Percentiles rank a stretch among this genome's conserved stretches.
These are phyloP conservation scores for Rallus crepitans DNA, from an alignment of 2,797 vertebrate genomes.

Conservation along the genomic window DNA sequence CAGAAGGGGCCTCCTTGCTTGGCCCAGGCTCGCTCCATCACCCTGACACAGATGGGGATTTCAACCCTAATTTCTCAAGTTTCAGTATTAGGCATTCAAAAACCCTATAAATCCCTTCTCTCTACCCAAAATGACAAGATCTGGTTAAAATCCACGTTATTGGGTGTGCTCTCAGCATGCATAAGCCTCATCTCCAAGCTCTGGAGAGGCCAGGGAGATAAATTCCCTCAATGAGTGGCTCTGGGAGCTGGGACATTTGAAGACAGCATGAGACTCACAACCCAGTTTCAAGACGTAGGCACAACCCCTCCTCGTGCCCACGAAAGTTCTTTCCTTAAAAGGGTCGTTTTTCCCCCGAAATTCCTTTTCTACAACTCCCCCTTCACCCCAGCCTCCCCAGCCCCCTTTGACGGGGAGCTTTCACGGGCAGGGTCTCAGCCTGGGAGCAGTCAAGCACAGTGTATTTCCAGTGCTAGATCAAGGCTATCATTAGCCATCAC, in stretches of 20 bases:
- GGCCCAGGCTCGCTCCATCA: not conserved
- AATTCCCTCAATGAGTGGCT: not conserved
- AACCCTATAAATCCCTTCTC: not conserved
- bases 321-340: not conserved
- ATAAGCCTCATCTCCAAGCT: not conserved
- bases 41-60: not conserved
- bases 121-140: not conserved
- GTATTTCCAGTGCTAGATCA: not conserved
- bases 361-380: not conserved
- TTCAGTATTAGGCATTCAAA: not conserved
- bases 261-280: accelerated
- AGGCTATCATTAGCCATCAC: not conserved
- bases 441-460: accelerated
- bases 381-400: not conserved
- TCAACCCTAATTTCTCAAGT: not conserved
- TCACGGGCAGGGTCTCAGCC: not conserved
- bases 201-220: not conserved
- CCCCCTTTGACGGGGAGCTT: not conserved
- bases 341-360: not conserved
- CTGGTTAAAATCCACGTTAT: not conserved
- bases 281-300: not conserved
- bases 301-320: not conserved
- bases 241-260: not conserved
- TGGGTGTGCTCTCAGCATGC: not conserved
- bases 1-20: not conserved